A percentile compares a stretch with the other conserved stretches of the same genome.
Evolutionary conservation across 2,797 vertebrate genomes (phyloP).

Genomic region (Pseudochromis fuscus): DNA sequence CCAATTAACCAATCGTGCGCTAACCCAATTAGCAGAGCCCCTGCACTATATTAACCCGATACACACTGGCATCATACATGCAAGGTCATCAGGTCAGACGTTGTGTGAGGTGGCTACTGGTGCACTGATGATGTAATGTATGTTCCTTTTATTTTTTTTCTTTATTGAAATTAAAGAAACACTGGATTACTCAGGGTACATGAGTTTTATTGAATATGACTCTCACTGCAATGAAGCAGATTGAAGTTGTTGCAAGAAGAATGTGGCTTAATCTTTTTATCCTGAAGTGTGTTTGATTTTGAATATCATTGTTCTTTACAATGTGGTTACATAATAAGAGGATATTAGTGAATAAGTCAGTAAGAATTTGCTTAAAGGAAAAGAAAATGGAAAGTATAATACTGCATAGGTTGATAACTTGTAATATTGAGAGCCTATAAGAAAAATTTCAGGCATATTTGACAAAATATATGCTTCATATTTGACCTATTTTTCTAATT

Average conservation of each 20-base stretch:
- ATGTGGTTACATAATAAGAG: not conserved
- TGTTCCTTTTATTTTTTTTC: slow-evolving; percentile 16
- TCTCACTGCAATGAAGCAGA: not conserved
- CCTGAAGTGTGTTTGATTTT: not conserved
- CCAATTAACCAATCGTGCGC: slow-evolving; percentile 63
- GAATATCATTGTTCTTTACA: not conserved
- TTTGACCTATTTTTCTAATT: too few species aligned
- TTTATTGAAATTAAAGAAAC: not conserved
- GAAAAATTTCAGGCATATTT: too few species aligned
- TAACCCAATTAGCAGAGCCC: slow-evolving; percentile 65
- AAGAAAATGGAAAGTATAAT: too few species aligned
- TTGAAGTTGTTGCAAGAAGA: not conserved
- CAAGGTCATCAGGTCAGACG: slow-evolving; percentile 50
- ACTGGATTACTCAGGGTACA: not conserved
- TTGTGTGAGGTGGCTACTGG: slow-evolving; percentile 27
- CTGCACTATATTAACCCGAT: slow-evolving; percentile 56
- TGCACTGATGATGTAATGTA: slow-evolving; percentile 29
- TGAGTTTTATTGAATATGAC: not conserved
- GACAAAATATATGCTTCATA: too few species aligned
- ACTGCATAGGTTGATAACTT: too few species aligned
- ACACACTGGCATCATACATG: slow-evolving; percentile 39
- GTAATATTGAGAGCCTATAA: too few species aligned
- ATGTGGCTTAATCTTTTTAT: not conserved
- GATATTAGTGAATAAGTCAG: too few species aligned
- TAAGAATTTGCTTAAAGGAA: too few species aligned